Evolutionary conservation across 2,113 vertebrate genomes (phyloP).

Genomic region (Etia nguti): DNA sequence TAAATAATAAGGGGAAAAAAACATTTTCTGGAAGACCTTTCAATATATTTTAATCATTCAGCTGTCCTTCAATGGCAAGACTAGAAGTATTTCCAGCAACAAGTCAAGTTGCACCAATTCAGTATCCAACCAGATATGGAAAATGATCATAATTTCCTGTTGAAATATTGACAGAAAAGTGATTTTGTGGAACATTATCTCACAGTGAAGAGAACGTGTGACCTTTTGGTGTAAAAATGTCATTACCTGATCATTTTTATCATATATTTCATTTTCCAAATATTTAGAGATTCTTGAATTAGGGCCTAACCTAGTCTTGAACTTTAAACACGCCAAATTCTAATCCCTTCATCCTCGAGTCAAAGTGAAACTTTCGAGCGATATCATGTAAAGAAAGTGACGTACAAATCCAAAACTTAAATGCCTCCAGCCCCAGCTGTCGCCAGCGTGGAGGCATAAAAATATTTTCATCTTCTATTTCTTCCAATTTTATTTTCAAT

Average conservation of each 20-base stretch:
- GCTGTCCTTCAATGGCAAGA: not conserved
- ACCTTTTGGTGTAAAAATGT: not conserved
- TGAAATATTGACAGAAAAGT: not conserved
- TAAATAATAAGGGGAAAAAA: not conserved
- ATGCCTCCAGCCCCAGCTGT: not conserved
- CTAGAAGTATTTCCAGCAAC: not conserved
- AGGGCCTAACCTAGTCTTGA: not conserved
- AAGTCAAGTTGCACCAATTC: not conserved
- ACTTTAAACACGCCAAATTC: not conserved
- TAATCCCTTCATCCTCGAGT: not conserved
- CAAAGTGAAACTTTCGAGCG: not conserved
- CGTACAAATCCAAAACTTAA: not conserved
- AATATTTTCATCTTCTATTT: constrained; percentile 6
- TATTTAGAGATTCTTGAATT: not conserved
- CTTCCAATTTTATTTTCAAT: constrained; percentile 2
- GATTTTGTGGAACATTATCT: not conserved
- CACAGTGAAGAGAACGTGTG: not conserved
- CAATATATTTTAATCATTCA: not conserved
- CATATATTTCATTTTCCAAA: not conserved
- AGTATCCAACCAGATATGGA: not conserved
- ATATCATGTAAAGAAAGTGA: not conserved
- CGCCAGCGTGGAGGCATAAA: not conserved
- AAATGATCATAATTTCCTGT: not conserved
- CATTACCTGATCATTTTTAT: not conserved
- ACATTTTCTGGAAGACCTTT: not conserved